These are phyloP conservation scores for Tyrannus savana DNA, from an alignment of 2,113 vertebrate genomes.

Conservation along the genomic window DNA sequence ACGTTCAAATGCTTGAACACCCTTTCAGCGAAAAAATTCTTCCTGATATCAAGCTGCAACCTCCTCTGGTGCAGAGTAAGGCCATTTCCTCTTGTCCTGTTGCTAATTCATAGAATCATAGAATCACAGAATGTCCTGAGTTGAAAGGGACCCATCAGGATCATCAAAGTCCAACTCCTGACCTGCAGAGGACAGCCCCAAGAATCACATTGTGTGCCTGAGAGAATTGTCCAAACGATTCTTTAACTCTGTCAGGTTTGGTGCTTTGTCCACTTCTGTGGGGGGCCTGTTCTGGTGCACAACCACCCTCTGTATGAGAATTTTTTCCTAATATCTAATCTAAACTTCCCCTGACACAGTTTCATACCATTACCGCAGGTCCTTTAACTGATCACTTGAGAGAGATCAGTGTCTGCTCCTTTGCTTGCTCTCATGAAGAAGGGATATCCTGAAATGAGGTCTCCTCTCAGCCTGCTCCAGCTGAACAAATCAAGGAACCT, in stretches of 20 bases:
- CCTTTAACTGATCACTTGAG: background rate
- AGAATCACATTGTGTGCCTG: background rate
- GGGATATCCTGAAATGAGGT: background rate
- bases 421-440: background rate
- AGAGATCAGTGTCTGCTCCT: background rate
- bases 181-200: background rate
- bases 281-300: background rate
- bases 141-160: background rate
- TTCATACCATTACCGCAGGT: background rate
- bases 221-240: background rate
- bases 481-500: background rate
- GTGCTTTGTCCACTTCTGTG: background rate
- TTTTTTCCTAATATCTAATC: background rate
- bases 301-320: background rate
- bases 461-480: background rate
- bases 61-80: background rate
- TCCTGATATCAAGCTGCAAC: background rate
- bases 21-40: background rate
- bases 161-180: background rate
- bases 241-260: background rate
- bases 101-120: background rate
- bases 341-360: background rate
- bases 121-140: background rate
- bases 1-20: rapidly evolving
- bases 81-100: background rate